These are phyloP conservation scores for Meliscaeva auricollis DNA, from an alignment of 2,888 invertebrate genomes.

Conservation along the genomic window DNA sequence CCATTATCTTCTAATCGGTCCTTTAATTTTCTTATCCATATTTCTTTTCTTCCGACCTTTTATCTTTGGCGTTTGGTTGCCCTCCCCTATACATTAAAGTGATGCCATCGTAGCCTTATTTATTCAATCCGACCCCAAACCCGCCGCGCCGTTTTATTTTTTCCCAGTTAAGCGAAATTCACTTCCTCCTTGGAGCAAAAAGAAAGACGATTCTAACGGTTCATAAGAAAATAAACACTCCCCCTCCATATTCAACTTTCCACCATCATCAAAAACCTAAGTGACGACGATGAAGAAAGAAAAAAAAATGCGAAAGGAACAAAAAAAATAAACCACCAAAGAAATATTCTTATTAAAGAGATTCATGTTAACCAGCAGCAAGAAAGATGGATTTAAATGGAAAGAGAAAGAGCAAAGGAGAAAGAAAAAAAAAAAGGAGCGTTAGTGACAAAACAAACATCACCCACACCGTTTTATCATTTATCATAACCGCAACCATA, in stretches of 20 bases:
- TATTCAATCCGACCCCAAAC: constrained; percentile 31
- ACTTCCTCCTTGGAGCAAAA: constrained; percentile 44
- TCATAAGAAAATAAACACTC: constrained; percentile 12
- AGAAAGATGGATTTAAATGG: constrained; percentile 21
- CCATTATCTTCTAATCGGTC: constrained; percentile 67
- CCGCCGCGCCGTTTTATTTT: background rate
- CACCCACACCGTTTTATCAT: constrained; percentile 54
- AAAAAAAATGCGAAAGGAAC: background rate
- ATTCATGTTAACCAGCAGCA: constrained; percentile 39
- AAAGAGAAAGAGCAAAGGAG: background rate
- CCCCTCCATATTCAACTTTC: background rate
- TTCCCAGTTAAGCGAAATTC: constrained; percentile 44
- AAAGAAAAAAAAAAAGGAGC: background rate
- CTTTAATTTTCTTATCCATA: constrained; percentile 67
- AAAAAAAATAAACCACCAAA: background rate
- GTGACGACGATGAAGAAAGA: constrained; percentile 20
- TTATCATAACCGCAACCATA: constrained; percentile 75
- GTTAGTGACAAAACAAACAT: constrained; percentile 41
- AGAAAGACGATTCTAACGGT: constrained; percentile 46
- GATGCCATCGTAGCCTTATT: constrained; percentile 48
- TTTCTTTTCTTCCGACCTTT: constrained; percentile 49
- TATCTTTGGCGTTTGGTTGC: constrained; percentile 34
- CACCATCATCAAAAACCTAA: constrained; percentile 8
- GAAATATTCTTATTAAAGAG: constrained; percentile 64
- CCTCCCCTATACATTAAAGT: constrained; percentile 25